Base-by-base conservation (phyloP, 2,888 invertebrate species). In the Priocnemis perturbator region DNA sequence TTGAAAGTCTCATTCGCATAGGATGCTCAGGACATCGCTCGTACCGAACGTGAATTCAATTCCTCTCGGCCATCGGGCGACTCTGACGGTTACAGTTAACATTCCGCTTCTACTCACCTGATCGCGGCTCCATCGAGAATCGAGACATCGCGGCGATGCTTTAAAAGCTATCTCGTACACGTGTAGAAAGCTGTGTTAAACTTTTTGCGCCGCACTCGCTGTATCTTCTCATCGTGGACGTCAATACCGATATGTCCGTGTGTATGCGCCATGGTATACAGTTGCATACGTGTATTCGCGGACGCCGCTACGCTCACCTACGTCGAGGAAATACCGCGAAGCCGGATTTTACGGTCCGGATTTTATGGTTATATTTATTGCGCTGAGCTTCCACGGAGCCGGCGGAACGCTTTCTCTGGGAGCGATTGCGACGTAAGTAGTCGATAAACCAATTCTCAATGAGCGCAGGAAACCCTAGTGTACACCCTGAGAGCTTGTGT, bases 371-470 rank as follows among this genome's bases (percentile, higher is more conserved):
- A 84, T 85, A 85, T 85, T 85, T 85, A 86, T 84, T 83, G 77
- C 82, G 69, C 37, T 67, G 63, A 60, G 74, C 67, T 73, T 74
- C 77, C 67, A 80, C 74, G 75, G 64, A 61, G 61, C 44, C 58
- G 57, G 73, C 53, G 66, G 73, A 83, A 77, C 81, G 77, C 74
- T 83, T 82, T 81, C 67, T 73, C 64, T 72, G 75, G 76, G 76
- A 81, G 74, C 81, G 83, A 83, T 82, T 74, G 79, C 79, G 81
- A 77, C 81, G 80, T 85, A 85, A 85, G 84, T 83, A 85, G 83
- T 85, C 85, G 83, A 85, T 85, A 85, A 85, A 85, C 83, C 85
- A 85, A 85, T 85, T 85, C 85, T 82, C 82, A 79, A 85, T 85
- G 83, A 84, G 81, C 76, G 72, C 56, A 65, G 69, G 59, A 74